phyloP scores from a whole-genome alignment of 2,797 vertebrate genomes.

The Capromys pilorides region DNA sequence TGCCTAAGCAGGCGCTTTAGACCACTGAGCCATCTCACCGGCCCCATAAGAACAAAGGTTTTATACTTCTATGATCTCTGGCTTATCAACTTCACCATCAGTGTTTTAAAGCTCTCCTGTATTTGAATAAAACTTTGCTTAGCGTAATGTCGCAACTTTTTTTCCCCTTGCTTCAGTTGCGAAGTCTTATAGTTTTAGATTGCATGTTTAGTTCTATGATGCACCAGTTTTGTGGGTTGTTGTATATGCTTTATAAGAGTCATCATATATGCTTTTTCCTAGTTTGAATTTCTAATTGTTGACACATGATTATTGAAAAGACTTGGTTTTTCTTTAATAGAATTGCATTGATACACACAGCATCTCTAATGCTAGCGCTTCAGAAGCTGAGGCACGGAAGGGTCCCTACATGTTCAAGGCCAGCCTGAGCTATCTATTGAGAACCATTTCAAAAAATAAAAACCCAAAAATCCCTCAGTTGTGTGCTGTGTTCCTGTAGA shows the following conservation, averaged over 20 bases:
- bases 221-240: not conserved
- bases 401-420: not conserved
- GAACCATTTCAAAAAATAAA: not conserved
- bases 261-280: not conserved
- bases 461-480: not conserved
- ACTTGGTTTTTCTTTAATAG: not conserved
- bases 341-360: not conserved
- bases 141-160: not conserved
- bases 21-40: too few relatives aligned
- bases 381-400: not conserved
- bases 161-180: not conserved
- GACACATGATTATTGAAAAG: not conserved
- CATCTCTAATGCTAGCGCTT: not conserved
- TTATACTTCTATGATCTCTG: not conserved
- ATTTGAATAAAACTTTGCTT: not conserved
- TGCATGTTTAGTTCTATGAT: not conserved
- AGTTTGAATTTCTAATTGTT: not conserved
- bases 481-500: not conserved
- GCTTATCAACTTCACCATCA: slow-evolving; percentile 3
- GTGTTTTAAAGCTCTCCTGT: not conserved
- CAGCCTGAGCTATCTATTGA: not conserved
- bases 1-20: too few relatives aligned
- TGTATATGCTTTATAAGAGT: not conserved
- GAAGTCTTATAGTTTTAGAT: not conserved
- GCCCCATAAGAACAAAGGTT: not conserved